phyloP scores from a whole-genome alignment of 2,797 vertebrate genomes.

The Nasua narica region DNA sequence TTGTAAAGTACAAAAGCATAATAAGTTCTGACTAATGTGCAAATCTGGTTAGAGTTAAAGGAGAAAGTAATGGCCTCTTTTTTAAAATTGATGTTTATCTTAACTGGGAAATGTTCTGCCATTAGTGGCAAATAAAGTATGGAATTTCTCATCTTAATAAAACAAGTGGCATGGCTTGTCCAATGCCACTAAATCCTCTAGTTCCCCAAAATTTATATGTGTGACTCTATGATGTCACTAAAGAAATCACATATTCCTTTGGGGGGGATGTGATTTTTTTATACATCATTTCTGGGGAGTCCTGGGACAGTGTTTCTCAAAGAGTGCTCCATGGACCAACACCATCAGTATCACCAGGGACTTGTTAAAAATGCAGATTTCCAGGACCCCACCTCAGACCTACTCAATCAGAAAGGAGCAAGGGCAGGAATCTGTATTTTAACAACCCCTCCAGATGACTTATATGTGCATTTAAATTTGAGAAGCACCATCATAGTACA shows the following conservation, averaged over 20 bases:
- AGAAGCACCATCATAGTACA: too few relatives aligned
- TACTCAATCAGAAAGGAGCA: rapidly evolving
- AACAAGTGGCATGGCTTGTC: background rate
- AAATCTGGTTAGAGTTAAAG: background rate
- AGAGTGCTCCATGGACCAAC: background rate
- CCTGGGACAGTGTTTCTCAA: background rate
- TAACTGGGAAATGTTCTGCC: background rate
- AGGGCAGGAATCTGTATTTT: background rate
- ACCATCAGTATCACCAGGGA: rapidly evolving
- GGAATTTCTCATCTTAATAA: background rate
- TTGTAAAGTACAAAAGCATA: background rate
- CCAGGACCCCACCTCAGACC: background rate
- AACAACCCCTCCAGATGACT: background rate
- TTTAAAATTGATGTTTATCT: background rate
- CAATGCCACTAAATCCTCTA: background rate
- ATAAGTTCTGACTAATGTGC: background rate
- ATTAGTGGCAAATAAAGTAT: background rate
- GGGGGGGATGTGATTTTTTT: background rate
- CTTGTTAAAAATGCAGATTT: background rate
- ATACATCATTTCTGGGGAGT: background rate
- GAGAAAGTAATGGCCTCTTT: background rate
- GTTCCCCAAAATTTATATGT: background rate
- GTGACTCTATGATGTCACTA: too few relatives aligned
- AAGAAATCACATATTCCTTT: background rate
- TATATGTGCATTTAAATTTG: rapidly evolving